A percentile compares a stretch with the other conserved stretches of the same genome.
Conservation (phyloP, 1,140 invertebrate genomes). For the Drosophila obscura region DNA sequence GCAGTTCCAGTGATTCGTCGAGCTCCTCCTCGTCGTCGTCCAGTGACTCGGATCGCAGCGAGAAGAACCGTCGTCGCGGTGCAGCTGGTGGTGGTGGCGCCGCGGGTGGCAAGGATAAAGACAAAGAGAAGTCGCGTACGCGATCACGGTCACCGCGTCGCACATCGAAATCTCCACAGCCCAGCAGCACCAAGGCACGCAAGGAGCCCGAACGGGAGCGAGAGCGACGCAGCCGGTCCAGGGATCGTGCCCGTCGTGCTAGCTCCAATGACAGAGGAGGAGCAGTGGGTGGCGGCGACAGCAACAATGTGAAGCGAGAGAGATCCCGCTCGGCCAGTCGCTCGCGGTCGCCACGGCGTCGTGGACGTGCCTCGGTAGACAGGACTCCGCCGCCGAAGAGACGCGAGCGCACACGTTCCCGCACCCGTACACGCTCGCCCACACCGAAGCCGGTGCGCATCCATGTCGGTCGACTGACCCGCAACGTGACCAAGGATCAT, state of each 20-base stretch:
- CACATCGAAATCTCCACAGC: slow-evolving; percentile 83
- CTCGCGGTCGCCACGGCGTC: slow-evolving; percentile 71
- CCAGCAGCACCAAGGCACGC: slow-evolving; percentile 52
- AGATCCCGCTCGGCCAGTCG: slow-evolving; percentile 68
- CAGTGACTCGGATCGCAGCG: slow-evolving; percentile 83
- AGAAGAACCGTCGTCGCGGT: slow-evolving; percentile 78
- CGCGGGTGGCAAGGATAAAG: slow-evolving; percentile 80
- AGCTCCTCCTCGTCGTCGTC: slow-evolving; percentile 86
- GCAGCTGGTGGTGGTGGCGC: slow-evolving; percentile 82
- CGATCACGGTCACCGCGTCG: slow-evolving; percentile 83
- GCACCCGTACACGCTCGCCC: slow-evolving; percentile 91
- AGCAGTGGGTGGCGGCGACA: slow-evolving; percentile 26
- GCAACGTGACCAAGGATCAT: slow-evolving; percentile 97
- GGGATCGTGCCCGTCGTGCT: slow-evolving; percentile 55
- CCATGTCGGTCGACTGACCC: slow-evolving; percentile 95
- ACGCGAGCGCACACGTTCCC: slow-evolving; percentile 86
- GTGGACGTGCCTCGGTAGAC: slow-evolving; percentile 72
- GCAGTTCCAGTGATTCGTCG: slow-evolving; percentile 88
- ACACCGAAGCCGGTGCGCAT: slow-evolving; percentile 95
- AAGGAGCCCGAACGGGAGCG: slow-evolving; percentile 72
- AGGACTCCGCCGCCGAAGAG: slow-evolving; percentile 69
- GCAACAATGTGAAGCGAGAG: slow-evolving; percentile 65
- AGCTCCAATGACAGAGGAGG: slow-evolving; percentile 46
- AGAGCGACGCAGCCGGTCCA: slow-evolving; percentile 43
- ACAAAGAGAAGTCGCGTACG: slow-evolving; percentile 63